A percentile compares a stretch with the other conserved stretches of the same genome.
These are phyloP conservation scores for Sinhomidia bicolor DNA, from an alignment of 2,888 invertebrate genomes.

Conservation along the genomic window DNA sequence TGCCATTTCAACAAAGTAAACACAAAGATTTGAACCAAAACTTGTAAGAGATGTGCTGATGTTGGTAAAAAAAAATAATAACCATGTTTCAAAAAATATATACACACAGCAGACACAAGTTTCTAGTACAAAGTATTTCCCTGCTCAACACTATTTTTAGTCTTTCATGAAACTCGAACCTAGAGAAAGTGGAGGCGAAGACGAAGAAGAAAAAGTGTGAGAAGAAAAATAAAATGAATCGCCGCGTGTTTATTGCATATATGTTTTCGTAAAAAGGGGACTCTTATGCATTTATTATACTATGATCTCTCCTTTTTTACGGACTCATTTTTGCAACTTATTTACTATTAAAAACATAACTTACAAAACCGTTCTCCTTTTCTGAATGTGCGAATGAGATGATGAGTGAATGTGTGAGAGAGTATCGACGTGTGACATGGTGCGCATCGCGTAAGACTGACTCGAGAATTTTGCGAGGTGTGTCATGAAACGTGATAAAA, in stretches of 20 bases:
- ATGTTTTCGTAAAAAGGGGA: slow-evolving; percentile 73
- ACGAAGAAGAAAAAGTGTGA: slow-evolving; percentile 14
- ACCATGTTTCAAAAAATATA: slow-evolving; percentile 34
- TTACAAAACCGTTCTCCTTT: slow-evolving; percentile 47
- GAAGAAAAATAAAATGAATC: slow-evolving; percentile 41
- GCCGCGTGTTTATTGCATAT: slow-evolving; percentile 58
- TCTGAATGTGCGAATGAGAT: slow-evolving; percentile 51
- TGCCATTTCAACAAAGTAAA: neutral
- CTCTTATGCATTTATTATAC: slow-evolving; percentile 72
- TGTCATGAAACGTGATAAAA: slow-evolving; percentile 62
- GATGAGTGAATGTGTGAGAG: slow-evolving; percentile 52
- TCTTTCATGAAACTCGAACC: slow-evolving; percentile 77
- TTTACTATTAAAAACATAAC: slow-evolving; percentile 42
- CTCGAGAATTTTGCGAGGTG: slow-evolving; percentile 56
- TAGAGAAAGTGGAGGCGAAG: too few relatives aligned
- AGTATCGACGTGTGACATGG: slow-evolving; percentile 43
- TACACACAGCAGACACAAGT: slow-evolving; percentile 69
- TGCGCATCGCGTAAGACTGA: slow-evolving; percentile 70
- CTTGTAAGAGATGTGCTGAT: slow-evolving; percentile 53
- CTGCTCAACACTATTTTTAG: slow-evolving; percentile 79
- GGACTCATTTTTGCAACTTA: slow-evolving; percentile 68
- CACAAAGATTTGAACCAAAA: slow-evolving; percentile 49
- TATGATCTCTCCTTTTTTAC: slow-evolving; percentile 74
- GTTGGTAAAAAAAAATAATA: slow-evolving; percentile 1
- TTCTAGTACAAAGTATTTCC: slow-evolving; percentile 79